Percentiles rank a stretch among this genome's conserved stretches.
phyloP scores from a whole-genome alignment of 2,888 invertebrate genomes.

The Belgica antarctica region DNA sequence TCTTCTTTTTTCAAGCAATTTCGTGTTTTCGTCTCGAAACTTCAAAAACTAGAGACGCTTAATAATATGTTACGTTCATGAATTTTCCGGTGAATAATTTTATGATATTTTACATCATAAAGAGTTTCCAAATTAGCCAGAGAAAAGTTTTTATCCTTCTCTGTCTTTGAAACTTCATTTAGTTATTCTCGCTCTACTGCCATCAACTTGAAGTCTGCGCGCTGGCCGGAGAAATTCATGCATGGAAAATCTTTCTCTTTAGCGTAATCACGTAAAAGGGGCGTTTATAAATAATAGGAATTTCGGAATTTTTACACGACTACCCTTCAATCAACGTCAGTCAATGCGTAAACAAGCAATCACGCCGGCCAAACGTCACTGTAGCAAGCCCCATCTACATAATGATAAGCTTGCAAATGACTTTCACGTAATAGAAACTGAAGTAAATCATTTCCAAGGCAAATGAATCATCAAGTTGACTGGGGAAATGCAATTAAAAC shows the following conservation, averaged over 20 bases:
- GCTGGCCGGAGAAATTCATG: background rate
- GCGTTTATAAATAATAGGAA: background rate
- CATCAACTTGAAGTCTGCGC: background rate
- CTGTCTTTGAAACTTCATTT: background rate
- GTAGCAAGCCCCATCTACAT: no score
- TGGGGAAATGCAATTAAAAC: no score
- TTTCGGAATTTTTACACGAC: no score
- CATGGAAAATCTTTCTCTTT: background rate
- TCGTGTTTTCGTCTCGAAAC: background rate
- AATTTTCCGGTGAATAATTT: conserved; percentile 33
- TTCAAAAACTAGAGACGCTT: background rate
- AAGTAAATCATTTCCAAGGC: no score
- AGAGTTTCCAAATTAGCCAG: background rate
- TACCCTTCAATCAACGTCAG: no score
- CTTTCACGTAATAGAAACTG: no score
- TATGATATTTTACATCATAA: conserved; percentile 31
- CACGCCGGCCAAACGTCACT: no score
- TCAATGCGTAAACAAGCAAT: no score
- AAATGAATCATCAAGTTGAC: no score
- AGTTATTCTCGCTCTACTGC: background rate
- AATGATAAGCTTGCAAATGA: no score
- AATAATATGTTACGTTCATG: conserved; percentile 20
- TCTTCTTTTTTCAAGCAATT: conserved; percentile 3
- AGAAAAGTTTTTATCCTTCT: no score
- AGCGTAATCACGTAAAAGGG: no score